A percentile compares a stretch with the other conserved stretches of the same genome.
phyloP scores from a whole-genome alignment of 2,113 vertebrate genomes.

The Pristiophorus japonicus region DNA sequence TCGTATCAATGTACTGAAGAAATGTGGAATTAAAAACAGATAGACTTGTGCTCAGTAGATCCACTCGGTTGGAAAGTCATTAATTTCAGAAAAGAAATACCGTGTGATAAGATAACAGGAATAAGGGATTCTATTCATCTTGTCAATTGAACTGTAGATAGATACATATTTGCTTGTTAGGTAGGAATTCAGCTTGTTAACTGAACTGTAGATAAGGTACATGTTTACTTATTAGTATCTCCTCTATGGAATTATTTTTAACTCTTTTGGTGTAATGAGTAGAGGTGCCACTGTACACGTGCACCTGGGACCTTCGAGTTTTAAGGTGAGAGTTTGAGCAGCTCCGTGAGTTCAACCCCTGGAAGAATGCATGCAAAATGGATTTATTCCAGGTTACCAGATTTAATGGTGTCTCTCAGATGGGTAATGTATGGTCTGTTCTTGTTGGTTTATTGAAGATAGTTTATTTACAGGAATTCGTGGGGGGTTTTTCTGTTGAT shows the following conservation, averaged over 20 bases:
- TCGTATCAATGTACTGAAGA: not conserved
- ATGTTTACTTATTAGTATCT: not conserved
- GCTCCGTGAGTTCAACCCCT: not conserved
- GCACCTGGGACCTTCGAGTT: not conserved
- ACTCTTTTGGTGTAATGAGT: not conserved
- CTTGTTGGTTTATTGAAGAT: not conserved
- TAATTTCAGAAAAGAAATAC: not conserved
- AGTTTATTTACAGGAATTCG: not conserved
- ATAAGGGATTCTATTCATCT: not conserved
- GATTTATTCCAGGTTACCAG: not conserved
- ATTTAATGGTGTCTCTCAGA: not conserved
- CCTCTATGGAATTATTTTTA: not conserved
- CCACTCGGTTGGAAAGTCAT: not conserved
- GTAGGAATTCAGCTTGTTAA: slow-evolving; percentile 3
- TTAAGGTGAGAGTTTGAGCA: not conserved
- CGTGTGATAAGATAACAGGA: not conserved
- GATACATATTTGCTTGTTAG: not conserved
- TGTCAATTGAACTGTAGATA: not conserved
- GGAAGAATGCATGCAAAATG: not conserved
- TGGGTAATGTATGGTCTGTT: not conserved
- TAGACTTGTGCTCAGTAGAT: not conserved
- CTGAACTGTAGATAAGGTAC: not conserved
- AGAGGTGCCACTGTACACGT: not conserved
- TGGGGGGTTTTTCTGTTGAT: not conserved
- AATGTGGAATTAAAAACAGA: not conserved